These are phyloP conservation scores for Megalopta genalis DNA, from an alignment of 1,140 invertebrate genomes.

Conservation along the genomic window DNA sequence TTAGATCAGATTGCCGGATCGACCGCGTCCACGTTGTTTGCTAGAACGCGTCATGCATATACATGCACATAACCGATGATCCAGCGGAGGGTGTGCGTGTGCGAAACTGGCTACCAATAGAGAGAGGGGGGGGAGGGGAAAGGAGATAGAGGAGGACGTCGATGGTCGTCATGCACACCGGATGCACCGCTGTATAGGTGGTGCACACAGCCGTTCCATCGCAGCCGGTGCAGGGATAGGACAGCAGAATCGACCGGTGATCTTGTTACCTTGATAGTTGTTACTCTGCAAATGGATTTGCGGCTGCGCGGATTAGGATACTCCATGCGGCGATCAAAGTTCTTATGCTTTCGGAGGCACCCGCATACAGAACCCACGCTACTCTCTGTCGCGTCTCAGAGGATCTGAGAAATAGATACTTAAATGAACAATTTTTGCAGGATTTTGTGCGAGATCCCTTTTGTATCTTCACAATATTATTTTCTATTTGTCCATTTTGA, in stretches of 20 bases:
- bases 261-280: conserved; percentile 71
- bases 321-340: not conserved
- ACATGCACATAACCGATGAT: conserved; percentile 41
- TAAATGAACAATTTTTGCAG: no score
- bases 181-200: conserved; percentile 35
- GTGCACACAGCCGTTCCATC: not conserved
- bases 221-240: conserved; percentile 26
- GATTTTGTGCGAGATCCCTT: no score
- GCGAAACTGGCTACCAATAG: conserved; percentile 30
- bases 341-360: not conserved
- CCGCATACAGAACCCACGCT: no score
- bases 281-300: conserved; percentile 72
- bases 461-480: no score
- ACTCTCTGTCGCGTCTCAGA: no score
- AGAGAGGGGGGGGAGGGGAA: not conserved
- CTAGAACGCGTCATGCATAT: conserved; percentile 50
- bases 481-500: no score
- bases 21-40: conserved; percentile 57
- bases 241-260: conserved; percentile 67
- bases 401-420: no score
- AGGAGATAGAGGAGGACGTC: conserved; percentile 23
- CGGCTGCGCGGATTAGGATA: conserved; percentile 71
- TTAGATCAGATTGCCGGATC: conserved; percentile 72
- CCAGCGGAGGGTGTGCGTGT: not conserved
- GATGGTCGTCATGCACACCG: conserved; percentile 59